A percentile compares a stretch with the other conserved stretches of the same genome.
Conservation (phyloP, 2,113 vertebrate genomes). For the Noturus placidus region DNA sequence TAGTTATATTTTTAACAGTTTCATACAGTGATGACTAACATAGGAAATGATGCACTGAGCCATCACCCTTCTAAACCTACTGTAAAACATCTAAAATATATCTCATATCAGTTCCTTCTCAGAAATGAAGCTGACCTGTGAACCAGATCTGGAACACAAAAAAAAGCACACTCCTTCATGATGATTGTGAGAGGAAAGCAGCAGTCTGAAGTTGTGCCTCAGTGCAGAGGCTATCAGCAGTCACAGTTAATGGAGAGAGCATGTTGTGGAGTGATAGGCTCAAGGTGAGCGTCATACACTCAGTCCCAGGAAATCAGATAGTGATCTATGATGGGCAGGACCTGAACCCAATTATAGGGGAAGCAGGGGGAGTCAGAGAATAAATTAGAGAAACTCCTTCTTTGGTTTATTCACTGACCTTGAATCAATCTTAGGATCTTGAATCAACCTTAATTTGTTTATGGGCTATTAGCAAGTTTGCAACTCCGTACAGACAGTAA, state of each 20-base stretch:
- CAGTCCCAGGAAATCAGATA: constrained; percentile 20
- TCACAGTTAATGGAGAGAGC: constrained; percentile 52
- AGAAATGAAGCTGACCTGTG: constrained; percentile 16
- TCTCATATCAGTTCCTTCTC: neutral
- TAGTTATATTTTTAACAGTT: neutral
- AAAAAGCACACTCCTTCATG: neutral
- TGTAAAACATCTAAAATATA: neutral
- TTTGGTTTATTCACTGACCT: neutral
- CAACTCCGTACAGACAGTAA: neutral
- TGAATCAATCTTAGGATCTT: neutral
- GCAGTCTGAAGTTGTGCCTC: neutral
- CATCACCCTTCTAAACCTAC: neutral
- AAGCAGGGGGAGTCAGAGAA: neutral
- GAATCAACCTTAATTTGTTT: neutral
- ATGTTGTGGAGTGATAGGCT: constrained; percentile 41
- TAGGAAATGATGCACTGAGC: too few species aligned
- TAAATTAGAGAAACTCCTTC: neutral
- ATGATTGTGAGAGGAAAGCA: neutral
- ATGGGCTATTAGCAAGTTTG: neutral
- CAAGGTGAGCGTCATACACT: neutral
- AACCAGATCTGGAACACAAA: neutral
- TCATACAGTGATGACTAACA: neutral
- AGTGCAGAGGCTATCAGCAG: constrained; percentile 37
- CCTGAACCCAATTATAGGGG: neutral
- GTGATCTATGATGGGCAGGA: constrained; percentile 36